Evolutionary conservation across 2,888 invertebrate genomes (phyloP).

Genomic region (Copidosoma aretas): DNA sequence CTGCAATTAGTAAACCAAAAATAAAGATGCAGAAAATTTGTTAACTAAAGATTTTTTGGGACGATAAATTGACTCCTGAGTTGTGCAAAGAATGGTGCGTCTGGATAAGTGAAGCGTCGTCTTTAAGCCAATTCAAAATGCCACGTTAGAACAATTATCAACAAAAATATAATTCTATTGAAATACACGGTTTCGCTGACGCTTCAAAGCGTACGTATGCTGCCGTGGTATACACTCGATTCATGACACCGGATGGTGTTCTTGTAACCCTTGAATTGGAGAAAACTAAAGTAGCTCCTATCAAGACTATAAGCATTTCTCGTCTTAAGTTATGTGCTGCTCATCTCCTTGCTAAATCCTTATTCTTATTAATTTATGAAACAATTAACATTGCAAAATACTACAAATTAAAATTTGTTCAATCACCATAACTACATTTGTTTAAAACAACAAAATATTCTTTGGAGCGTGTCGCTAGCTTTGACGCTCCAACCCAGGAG

Average conservation of each 20-base stretch:
- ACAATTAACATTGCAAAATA: too few relatives aligned
- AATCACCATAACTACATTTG: too few relatives aligned
- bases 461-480: too few relatives aligned
- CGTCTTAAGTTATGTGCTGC: not conserved
- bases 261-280: not conserved
- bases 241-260: not conserved
- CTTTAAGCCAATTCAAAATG: not conserved
- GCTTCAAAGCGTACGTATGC: not conserved
- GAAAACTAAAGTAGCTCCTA: not conserved
- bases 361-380: too few relatives aligned
- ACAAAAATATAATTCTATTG: not conserved
- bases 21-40: not conserved
- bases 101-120: not conserved
- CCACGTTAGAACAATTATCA: not conserved
- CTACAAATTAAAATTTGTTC: too few relatives aligned
- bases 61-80: not conserved
- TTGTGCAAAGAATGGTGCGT: not conserved
- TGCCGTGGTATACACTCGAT: not conserved
- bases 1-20: not conserved
- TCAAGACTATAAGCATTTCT: not conserved
- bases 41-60: not conserved
- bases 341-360: too few relatives aligned
- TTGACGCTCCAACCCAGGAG: too few relatives aligned
- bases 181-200: too few relatives aligned
- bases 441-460: too few relatives aligned